phyloP scores from a whole-genome alignment of 2,797 vertebrate species.

The Anguilla anguilla region DNA sequence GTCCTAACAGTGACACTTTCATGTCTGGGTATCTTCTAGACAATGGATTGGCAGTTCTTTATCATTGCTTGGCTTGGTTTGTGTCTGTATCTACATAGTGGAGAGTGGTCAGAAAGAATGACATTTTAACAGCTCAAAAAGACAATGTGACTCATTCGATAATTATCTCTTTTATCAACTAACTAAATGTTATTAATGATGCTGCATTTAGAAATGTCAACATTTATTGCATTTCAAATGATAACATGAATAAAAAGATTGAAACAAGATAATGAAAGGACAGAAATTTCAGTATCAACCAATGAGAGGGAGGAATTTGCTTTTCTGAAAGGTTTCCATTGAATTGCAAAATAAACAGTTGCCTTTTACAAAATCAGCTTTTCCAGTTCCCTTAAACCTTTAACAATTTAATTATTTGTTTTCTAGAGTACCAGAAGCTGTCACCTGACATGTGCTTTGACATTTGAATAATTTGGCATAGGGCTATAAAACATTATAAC shows the following conservation, averaged over 20 bases:
- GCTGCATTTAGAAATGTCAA: background rate
- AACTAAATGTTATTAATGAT: background rate
- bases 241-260: background rate
- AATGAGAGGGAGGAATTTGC: background rate
- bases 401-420: background rate
- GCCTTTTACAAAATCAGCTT: background rate
- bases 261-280: background rate
- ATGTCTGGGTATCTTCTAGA: background rate
- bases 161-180: background rate
- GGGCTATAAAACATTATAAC: background rate
- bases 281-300: background rate
- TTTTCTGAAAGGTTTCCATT: background rate
- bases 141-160: background rate
- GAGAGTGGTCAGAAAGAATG: background rate
- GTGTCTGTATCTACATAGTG: background rate
- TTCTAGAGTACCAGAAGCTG: background rate
- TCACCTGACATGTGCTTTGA: background rate
- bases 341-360: background rate
- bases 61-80: background rate
- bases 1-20: background rate
- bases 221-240: background rate
- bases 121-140: background rate
- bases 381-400: background rate
- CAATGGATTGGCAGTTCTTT: background rate
- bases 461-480: background rate